Conservation (phyloP, 2,113 vertebrate genomes). For the Dasyornis broadbenti region DNA sequence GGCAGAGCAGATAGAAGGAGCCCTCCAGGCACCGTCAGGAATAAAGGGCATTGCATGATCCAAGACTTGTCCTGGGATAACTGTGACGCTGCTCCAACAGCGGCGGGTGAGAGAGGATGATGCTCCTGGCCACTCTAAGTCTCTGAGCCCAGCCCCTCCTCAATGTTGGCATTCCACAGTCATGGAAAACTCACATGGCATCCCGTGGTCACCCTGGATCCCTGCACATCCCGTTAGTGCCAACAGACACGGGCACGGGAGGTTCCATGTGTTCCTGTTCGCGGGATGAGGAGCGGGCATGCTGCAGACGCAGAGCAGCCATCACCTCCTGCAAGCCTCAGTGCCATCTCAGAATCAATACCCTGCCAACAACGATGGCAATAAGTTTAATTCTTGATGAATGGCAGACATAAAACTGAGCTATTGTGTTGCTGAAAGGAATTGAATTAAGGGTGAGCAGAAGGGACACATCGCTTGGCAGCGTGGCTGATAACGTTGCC, state of each 20-base stretch:
- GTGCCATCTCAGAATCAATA: background rate
- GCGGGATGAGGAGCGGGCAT: fast-evolving
- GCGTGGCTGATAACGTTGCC: background rate
- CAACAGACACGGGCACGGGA: fast-evolving
- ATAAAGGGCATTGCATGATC: fast-evolving
- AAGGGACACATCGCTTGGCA: background rate
- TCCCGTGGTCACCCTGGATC: fast-evolving
- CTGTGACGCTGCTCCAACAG: background rate
- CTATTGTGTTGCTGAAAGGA: constrained; percentile 23
- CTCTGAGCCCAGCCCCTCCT: background rate
- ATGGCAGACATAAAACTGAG: constrained; percentile 30
- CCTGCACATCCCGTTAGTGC: fast-evolving
- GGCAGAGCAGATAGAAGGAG: background rate
- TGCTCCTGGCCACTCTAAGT: background rate
- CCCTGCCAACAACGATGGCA: background rate
- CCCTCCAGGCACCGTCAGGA: background rate
- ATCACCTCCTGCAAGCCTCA: background rate
- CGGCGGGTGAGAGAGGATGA: fast-evolving
- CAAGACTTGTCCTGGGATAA: background rate
- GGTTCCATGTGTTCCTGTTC: fast-evolving
- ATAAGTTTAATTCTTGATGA: constrained; percentile 24
- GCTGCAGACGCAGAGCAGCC: background rate
- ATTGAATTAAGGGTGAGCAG: constrained; percentile 47
- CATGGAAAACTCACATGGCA: fast-evolving
- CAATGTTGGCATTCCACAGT: background rate